Base-by-base conservation (phyloP, 1,140 invertebrate species). In the Lerema accius region DNA sequence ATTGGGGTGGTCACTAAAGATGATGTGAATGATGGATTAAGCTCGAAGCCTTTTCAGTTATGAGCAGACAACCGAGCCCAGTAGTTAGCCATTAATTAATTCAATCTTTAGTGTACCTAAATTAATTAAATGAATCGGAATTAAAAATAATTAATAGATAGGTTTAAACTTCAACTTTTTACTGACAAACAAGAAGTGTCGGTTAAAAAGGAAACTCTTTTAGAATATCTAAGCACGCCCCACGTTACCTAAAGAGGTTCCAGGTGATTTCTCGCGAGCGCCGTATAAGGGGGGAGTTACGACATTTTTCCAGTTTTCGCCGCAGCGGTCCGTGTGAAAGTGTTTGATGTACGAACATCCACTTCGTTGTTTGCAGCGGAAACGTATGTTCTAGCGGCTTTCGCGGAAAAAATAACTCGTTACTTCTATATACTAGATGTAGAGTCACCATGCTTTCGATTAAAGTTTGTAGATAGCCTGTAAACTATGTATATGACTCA, bases 301-400 rank as follows among this genome's bases (percentile, higher is more conserved):
- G 42, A 58, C 55, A 58, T 58, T 58, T 58, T 58, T 58, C 55
- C 55, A 58, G 55, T 58, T 58, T 58, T 55, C 51, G 51, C 49
- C 48, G 48, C 51, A n/a, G 13, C 51, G 37, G 37, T 14, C 16
- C 42, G 40, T 58, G 55, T 58, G 55, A 58, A 58, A 58, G 55
- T 58, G 55, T 58, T 58, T 58, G 55, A 58, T 58, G 55, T 11
- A 58, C 55, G 39, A 19, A 58, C 42, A 46, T 58, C 42, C 42
- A 58, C 55, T 42, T 7, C 28, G 55, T 14, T 16, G 19, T 28
- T 43, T 56, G 40, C 53, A 14, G 17, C 32, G 42, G 53, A 58
- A 58, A 45, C 53, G 13, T 37, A n/a, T 26, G 43, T 45, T 58
- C 26, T 58, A 45, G 45, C 28, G 32, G 53, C 53, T 58, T 58